phyloP scores from a whole-genome alignment of 2,113 vertebrate genomes.

The Chionomys nivalis region DNA sequence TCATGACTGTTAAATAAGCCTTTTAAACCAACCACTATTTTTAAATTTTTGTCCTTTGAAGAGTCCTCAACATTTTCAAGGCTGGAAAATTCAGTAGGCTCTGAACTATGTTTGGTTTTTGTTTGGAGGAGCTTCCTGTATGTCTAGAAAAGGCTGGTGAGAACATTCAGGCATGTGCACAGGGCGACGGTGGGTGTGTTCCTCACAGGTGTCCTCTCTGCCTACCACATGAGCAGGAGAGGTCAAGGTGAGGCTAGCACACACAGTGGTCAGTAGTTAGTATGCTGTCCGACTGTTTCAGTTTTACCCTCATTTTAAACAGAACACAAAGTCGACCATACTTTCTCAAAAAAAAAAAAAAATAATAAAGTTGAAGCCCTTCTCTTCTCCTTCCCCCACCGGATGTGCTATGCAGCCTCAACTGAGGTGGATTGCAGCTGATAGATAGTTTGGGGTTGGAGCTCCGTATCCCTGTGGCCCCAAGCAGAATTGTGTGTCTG shows the following conservation, averaged over 20 bases:
- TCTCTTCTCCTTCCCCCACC: background rate
- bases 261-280: background rate
- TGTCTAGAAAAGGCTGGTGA: background rate
- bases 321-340: background rate
- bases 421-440: background rate
- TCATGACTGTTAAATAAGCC: background rate
- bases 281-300: background rate
- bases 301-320: background rate
- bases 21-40: background rate
- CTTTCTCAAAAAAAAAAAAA: background rate
- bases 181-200: background rate
- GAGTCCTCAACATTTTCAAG: background rate
- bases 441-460: background rate
- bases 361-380: background rate
- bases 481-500: background rate
- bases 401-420: no score
- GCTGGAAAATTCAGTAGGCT: background rate
- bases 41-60: background rate
- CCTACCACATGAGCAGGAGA: background rate
- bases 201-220: background rate
- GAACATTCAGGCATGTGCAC: rapidly evolving
- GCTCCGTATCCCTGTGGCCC: background rate
- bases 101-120: background rate
- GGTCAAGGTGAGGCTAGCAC: background rate
- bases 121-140: background rate